Base-by-base conservation (phyloP, 2,113 vertebrate species). In the Ochotona curzoniae region DNA sequence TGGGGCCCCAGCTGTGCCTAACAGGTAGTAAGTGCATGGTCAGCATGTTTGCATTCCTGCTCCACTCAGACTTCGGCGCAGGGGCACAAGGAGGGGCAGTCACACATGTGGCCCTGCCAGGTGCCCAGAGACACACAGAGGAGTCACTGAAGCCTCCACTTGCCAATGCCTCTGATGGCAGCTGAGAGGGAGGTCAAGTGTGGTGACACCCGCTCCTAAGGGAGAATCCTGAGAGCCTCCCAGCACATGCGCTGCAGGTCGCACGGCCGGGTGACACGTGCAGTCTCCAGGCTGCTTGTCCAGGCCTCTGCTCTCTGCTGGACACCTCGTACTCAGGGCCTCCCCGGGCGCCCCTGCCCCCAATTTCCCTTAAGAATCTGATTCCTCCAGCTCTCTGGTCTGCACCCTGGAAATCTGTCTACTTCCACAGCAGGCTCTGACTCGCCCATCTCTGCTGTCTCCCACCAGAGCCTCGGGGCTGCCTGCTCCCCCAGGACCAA, bases 71-170 rank as follows among this genome's bases (percentile, higher is more conserved):
- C 38, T 3, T 28, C n/a, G 28, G n/a, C 61, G 63, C 4, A 8
- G 20, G 54, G 47, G n/a, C 13, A 4, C 12, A 51, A 26, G 9
- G 35, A 64, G 38, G 61, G 51, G 25, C 1, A 14, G 7, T 23
- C 81, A 14, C 51, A n/a, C 17, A 20, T 23, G 28, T 8, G 28
- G 3, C 25, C 7, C 32, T 69, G 0, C 21, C 26, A 49, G 1
- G 28, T 14, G 0, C 30, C 44, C 32, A 3, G 73, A 32, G 54
- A 57, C 54, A 18, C 54, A 4, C 15, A 13, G 80, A 66, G 1
- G 3, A 23, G 64, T 30, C 21, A 26, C 66, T 1, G 47, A 4
- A 0, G 0, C 23, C 12, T 28, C 26, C 0, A 2, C 10, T 49
- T 5, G 25, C 35, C 18, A 25, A 79, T 23, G 54, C 26, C 47